phyloP scores from a whole-genome alignment of 35 echinoderm and acorn worm genomes.

The Apostichopus japonicus region DNA sequence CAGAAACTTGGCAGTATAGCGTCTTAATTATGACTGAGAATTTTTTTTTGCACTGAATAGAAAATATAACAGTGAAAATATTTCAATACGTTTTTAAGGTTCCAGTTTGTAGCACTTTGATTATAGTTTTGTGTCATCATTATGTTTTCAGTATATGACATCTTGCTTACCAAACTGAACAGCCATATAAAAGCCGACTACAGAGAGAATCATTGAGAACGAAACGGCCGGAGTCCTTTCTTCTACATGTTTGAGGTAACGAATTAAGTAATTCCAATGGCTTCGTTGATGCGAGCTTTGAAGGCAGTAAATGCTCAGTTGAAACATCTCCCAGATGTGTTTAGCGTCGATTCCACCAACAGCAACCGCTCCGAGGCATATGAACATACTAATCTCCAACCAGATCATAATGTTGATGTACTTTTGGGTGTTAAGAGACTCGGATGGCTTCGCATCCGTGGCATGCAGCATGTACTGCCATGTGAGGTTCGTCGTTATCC shows the following conservation, averaged over 20 bases:
- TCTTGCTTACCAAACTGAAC: slow-evolving; percentile 41
- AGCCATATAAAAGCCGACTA: slow-evolving; percentile 30
- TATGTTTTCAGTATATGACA: neutral
- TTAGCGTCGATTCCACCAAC: slow-evolving; percentile 19
- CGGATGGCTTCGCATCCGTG: neutral
- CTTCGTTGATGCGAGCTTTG: neutral
- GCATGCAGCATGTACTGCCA: slow-evolving; percentile 35
- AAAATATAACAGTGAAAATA: too few relatives aligned
- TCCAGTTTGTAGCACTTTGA: too few relatives aligned
- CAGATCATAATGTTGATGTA: slow-evolving; percentile 34
- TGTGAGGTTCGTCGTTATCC: slow-evolving; percentile 14
- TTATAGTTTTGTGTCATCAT: too few relatives aligned
- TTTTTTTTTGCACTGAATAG: too few relatives aligned
- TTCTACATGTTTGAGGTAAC: slow-evolving; percentile 19
- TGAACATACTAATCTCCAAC: slow-evolving; percentile 29
- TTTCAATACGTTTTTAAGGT: too few relatives aligned
- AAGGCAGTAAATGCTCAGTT: slow-evolving; percentile 11
- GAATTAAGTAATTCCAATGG: neutral
- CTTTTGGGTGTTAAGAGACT: neutral
- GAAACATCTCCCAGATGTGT: slow-evolving; percentile 29
- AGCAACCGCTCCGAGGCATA: neutral
- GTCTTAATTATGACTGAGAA: too few relatives aligned
- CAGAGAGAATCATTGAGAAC: slow-evolving; percentile 22
- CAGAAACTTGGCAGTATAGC: too few relatives aligned
- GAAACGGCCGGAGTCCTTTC: slow-evolving; percentile 11